phyloP scores from a whole-genome alignment of 64 coral and sea anemone genomes.

The Stichodactyla mertensii region DNA sequence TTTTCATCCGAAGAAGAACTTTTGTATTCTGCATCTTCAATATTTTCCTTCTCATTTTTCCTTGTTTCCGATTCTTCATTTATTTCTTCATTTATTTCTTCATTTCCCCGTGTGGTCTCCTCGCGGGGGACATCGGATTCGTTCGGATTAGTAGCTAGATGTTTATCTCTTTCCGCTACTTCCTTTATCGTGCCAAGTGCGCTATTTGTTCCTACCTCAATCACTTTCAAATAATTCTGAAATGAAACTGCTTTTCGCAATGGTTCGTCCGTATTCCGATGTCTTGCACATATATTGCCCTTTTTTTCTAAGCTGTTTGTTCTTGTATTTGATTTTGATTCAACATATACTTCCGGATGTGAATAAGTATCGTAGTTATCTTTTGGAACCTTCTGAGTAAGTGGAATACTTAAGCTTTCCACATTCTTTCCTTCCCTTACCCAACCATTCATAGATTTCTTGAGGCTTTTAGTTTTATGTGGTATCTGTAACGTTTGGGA shows the following conservation, averaged over 20 bases:
- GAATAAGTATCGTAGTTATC: background rate
- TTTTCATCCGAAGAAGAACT: background rate
- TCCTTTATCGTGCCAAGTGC: background rate
- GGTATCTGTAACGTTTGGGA: constrained; percentile 14
- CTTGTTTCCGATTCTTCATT: background rate
- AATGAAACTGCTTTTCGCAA: background rate
- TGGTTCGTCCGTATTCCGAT: background rate
- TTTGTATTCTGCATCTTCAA: background rate
- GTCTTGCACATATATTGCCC: background rate
- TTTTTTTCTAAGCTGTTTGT: background rate
- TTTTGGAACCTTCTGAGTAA: background rate
- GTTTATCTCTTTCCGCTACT: background rate
- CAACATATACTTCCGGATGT: background rate
- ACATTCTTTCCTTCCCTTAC: background rate
- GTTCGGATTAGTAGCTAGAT: background rate
- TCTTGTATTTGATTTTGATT: background rate
- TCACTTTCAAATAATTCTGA: background rate
- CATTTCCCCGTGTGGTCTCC: background rate
- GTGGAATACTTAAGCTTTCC: background rate
- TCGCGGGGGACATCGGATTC: background rate
- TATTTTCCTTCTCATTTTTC: background rate
- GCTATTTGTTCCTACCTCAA: background rate
- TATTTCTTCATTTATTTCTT: background rate
- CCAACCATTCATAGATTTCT: background rate
- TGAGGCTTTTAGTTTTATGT: background rate